A percentile compares a stretch with the other conserved stretches of the same genome.
phyloP scores from a whole-genome alignment of 2,797 vertebrate genomes.

The Amphiprion clarkii region DNA sequence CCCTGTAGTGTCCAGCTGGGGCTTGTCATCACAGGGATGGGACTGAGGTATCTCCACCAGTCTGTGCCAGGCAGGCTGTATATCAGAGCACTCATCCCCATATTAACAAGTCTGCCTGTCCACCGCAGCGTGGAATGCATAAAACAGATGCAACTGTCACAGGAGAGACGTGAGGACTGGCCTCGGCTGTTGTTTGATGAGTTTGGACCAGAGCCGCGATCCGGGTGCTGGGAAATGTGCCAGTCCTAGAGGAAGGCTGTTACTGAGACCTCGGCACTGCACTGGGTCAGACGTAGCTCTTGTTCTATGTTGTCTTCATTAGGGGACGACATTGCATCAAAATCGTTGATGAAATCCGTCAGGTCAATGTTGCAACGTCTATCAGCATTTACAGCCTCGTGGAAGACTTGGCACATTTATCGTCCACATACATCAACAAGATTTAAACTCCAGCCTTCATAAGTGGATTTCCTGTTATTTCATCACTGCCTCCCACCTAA shows the following conservation, averaged over 20 bases:
- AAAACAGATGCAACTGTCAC: constrained; percentile 79
- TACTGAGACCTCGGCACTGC: constrained; percentile 26
- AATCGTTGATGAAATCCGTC: constrained; percentile 14
- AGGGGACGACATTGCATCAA: constrained; percentile 7
- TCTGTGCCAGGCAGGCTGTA: constrained; percentile 67
- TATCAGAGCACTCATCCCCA: constrained; percentile 73
- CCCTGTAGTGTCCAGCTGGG: constrained; percentile 52
- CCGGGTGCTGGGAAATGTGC: constrained; percentile 51
- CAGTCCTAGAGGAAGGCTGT: constrained; percentile 36
- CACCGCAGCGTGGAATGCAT: constrained; percentile 65
- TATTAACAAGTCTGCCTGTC: constrained; percentile 74
- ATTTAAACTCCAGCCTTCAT: constrained; percentile 16
- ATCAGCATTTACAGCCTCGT: neutral
- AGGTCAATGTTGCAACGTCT: constrained; percentile 6
- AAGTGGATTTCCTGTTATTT: constrained; percentile 30
- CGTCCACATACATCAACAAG: neutral
- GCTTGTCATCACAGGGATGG: constrained; percentile 52
- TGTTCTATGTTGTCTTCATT: constrained; percentile 35
- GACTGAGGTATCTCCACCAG: constrained; percentile 59
- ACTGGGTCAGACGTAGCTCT: neutral
- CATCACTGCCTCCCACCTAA: constrained; percentile 24
- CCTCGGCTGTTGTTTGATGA: constrained; percentile 59
- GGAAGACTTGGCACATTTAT: neutral
- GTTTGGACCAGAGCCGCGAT: constrained; percentile 41
- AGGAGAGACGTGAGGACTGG: constrained; percentile 56